A percentile compares a stretch with the other conserved stretches of the same genome.
phyloP scores from a whole-genome alignment of 2,888 invertebrate species.

The Hirtodrosophila trivittata region DNA sequence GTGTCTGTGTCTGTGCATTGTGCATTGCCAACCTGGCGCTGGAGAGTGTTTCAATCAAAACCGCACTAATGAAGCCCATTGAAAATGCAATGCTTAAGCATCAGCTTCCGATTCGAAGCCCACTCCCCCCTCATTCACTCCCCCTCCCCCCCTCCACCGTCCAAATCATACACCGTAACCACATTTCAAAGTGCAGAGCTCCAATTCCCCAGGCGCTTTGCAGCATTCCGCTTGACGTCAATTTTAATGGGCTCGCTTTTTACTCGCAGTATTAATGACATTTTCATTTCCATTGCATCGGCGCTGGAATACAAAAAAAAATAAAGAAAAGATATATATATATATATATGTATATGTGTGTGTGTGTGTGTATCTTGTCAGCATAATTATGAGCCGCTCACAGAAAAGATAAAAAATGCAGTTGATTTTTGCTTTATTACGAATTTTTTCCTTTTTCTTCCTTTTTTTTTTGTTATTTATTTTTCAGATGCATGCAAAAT shows the following conservation, averaged over 20 bases:
- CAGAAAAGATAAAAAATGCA: too few species aligned
- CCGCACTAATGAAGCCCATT: slow-evolving; percentile 77
- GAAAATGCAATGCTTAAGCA: slow-evolving; percentile 71
- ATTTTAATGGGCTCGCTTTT: slow-evolving; percentile 72
- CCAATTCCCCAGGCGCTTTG: slow-evolving; percentile 59
- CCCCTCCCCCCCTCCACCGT: neutral
- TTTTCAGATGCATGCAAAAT: slow-evolving; percentile 6
- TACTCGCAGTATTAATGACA: slow-evolving; percentile 70
- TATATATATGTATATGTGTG: slow-evolving; percentile 29
- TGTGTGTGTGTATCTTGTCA: slow-evolving; percentile 62
- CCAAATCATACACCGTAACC: slow-evolving; percentile 32
- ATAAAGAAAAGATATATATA: slow-evolving; percentile 26
- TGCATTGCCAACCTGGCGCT: slow-evolving; percentile 36
- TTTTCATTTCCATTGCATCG: slow-evolving; percentile 75
- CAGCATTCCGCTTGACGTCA: slow-evolving; percentile 68
- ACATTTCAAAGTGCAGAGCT: slow-evolving; percentile 50
- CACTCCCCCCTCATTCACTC: neutral
- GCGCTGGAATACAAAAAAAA: slow-evolving; percentile 24
- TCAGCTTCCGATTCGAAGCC: slow-evolving; percentile 54
- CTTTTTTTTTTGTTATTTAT: too few species aligned
- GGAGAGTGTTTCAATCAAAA: slow-evolving; percentile 67
- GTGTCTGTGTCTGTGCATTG: slow-evolving; percentile 17
- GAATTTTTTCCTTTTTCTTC: slow-evolving; percentile 2
- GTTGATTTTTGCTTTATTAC: too few species aligned
- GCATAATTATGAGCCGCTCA: slow-evolving; percentile 72